A percentile compares a stretch with the other conserved stretches of the same genome.
These are phyloP conservation scores for Botia almorhae DNA, from an alignment of 2,797 vertebrate species.

Conservation along the genomic window DNA sequence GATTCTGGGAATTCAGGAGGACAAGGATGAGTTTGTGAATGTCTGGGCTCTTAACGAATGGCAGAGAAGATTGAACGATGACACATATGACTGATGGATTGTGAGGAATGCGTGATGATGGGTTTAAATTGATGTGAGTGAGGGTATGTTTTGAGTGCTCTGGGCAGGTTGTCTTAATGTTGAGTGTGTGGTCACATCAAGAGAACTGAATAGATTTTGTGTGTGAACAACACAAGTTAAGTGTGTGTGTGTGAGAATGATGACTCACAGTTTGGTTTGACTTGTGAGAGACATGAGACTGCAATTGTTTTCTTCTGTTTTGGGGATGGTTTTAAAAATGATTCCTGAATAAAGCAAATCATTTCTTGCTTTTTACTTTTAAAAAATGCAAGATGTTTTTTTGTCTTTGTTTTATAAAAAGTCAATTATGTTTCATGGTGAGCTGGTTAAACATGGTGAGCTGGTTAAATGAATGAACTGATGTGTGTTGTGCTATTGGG, in stretches of 20 bases:
- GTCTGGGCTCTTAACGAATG: not conserved
- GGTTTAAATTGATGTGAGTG: slow-evolving; percentile 25
- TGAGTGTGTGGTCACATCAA: slow-evolving; percentile 39
- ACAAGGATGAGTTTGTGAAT: slow-evolving; percentile 48
- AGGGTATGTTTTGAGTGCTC: slow-evolving; percentile 25
- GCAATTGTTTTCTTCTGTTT: too few relatives aligned
- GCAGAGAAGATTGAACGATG: slow-evolving; percentile 43
- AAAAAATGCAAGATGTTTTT: too few relatives aligned
- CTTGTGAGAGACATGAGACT: too few relatives aligned
- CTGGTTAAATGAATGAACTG: too few relatives aligned
- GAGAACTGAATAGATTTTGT: slow-evolving; percentile 37
- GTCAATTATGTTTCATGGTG: too few relatives aligned
- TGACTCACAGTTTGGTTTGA: slow-evolving; percentile 42
- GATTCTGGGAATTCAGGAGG: slow-evolving; percentile 29
- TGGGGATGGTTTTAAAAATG: too few relatives aligned
- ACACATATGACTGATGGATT: slow-evolving; percentile 28
- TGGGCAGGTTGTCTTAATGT: not conserved
- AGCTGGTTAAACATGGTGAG: too few relatives aligned
- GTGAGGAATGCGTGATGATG: slow-evolving; percentile 33
- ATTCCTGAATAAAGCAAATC: too few relatives aligned
- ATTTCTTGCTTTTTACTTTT: too few relatives aligned
- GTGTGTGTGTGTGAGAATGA: slow-evolving; percentile 36
- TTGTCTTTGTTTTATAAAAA: too few relatives aligned
- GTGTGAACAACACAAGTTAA: slow-evolving; percentile 52
- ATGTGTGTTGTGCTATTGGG: slow-evolving; percentile 2